These are phyloP conservation scores for Trogon melanurus DNA, from an alignment of 2,113 vertebrate genomes.

Conservation along the genomic window DNA sequence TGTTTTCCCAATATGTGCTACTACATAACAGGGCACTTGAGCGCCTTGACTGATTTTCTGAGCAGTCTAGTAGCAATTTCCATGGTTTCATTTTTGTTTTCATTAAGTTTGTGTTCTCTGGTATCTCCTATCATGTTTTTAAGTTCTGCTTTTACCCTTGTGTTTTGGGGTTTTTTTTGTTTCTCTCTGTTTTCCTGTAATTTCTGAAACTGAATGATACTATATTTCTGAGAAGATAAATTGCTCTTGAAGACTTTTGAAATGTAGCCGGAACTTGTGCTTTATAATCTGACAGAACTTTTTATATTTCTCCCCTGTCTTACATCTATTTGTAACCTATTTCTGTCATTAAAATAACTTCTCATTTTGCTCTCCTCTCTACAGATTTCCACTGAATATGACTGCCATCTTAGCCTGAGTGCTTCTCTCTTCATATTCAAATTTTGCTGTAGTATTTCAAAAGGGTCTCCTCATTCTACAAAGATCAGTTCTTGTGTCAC, in stretches of 20 bases:
- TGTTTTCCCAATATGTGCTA: not conserved
- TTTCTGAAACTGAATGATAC: not conserved
- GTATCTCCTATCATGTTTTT: not conserved
- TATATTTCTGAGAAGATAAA: not conserved
- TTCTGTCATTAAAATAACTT: not conserved
- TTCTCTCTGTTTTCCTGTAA: not conserved
- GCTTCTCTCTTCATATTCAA: not conserved
- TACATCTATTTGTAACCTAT: not conserved
- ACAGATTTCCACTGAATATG: not conserved
- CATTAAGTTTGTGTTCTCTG: not conserved
- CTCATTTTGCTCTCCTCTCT: not conserved
- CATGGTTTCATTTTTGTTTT: not conserved
- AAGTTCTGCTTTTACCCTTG: not conserved
- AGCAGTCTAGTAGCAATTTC: not conserved
- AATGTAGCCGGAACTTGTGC: not conserved
- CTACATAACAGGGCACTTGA: not conserved
- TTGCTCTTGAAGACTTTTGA: not conserved
- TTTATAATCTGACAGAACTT: not conserved
- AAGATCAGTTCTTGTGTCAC: not conserved
- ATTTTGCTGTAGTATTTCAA: not conserved
- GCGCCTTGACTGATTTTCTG: not conserved
- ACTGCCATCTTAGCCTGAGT: not conserved
- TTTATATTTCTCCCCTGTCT: not conserved
- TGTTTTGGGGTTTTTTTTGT: not conserved
- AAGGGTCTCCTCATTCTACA: not conserved